These are phyloP conservation scores for Ageneiosus marmoratus DNA, from an alignment of 2,113 vertebrate species.

Conservation along the genomic window DNA sequence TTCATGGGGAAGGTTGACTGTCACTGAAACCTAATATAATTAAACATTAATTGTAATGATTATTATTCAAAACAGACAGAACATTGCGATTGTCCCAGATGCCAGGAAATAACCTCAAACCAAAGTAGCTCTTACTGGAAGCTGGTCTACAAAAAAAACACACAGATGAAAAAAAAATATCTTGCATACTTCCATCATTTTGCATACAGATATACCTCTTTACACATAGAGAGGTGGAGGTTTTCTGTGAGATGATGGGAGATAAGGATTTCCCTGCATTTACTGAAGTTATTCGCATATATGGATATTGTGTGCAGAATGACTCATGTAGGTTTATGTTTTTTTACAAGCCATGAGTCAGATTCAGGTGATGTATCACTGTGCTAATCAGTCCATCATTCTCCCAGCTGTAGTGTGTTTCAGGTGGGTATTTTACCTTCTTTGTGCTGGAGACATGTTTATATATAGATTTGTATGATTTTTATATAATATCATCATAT, in stretches of 20 bases:
- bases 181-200: constrained; percentile 37
- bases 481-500: too few species aligned
- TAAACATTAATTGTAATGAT: constrained; percentile 54
- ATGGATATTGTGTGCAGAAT: constrained; percentile 39
- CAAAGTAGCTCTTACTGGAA: constrained; percentile 74
- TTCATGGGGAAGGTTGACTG: constrained; percentile 26
- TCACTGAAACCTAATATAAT: constrained; percentile 61
- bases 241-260: constrained; percentile 49
- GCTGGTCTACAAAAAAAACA: constrained; percentile 58
- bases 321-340: constrained; percentile 47
- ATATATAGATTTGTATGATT: neutral
- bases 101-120: constrained; percentile 76
- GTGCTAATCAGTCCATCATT: neutral
- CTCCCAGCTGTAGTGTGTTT: neutral
- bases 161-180: constrained; percentile 38
- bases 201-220: constrained; percentile 27
- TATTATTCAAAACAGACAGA: constrained; percentile 62
- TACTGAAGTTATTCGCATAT: constrained; percentile 37
- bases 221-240: constrained; percentile 25
- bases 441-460: neutral
- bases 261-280: constrained; percentile 54
- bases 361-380: constrained; percentile 33
- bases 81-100: constrained; percentile 63
- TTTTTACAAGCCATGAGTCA: constrained; percentile 45
- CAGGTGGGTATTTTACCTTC: neutral